phyloP scores from a whole-genome alignment of 2,888 invertebrate genomes.

The Trichopoda pennipes region DNA sequence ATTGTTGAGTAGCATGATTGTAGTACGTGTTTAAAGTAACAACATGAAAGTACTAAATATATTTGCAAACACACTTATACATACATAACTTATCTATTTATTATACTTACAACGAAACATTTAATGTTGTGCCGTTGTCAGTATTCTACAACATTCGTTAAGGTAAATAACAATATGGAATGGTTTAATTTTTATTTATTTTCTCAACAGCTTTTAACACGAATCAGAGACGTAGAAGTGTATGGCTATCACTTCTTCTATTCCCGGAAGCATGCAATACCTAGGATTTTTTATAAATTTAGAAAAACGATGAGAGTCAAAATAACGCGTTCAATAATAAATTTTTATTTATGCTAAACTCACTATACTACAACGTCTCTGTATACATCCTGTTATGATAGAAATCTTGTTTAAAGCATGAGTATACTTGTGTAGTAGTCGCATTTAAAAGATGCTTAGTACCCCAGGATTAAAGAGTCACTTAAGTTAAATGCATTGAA shows the following conservation, averaged over 20 bases:
- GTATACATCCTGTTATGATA: background rate
- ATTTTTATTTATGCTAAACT: background rate
- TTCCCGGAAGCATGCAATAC: background rate
- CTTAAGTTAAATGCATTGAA: conserved; percentile 80
- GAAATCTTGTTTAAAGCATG: background rate
- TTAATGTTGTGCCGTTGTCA: conserved; percentile 33
- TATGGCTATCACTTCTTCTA: background rate
- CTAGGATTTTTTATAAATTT: background rate
- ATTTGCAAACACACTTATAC: conserved; percentile 17
- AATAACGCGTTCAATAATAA: background rate
- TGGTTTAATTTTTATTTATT: conserved; percentile 53
- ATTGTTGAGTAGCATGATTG: conserved; percentile 54
- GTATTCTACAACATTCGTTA: conserved; percentile 38
- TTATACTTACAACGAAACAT: conserved; percentile 26
- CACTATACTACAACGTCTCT: background rate
- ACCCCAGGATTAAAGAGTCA: conserved; percentile 80
- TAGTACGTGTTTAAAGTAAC: conserved; percentile 52
- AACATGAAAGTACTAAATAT: conserved; percentile 56
- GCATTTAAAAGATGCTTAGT: conserved; percentile 75
- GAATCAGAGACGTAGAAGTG: conserved; percentile 38
- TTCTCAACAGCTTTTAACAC: conserved; percentile 33
- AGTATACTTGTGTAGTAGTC: conserved; percentile 21
- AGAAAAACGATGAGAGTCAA: too few relatives aligned
- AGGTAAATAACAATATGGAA: conserved; percentile 59
- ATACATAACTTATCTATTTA: conserved; percentile 15